Base-by-base conservation (phyloP, 2,888 invertebrate genomes). In the Hydraecia micacea region DNA sequence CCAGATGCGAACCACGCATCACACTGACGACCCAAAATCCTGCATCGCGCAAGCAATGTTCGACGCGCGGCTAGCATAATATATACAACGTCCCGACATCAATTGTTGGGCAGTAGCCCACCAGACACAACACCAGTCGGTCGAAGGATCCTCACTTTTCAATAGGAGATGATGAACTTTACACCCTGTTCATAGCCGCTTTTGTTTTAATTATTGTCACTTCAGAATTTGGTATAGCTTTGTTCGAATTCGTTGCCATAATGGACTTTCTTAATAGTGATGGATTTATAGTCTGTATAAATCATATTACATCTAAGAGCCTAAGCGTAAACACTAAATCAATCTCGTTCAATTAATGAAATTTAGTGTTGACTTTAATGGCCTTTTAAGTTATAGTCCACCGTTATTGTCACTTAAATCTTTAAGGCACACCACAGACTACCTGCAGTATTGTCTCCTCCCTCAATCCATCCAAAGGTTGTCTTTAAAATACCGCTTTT, bases 291-390 rank as follows among this genome's bases (percentile, higher is more conserved):
- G 49, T 32, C n/a, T 1, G 18, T 68, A 32, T n/a, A 39, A 42
- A 32, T 28, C n/a, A 18, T 36, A 28, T 25, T 42, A 4, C 39
- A 32, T 28, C 21, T 28, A 49, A 28, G 36, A 36, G 36, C 36
- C 36, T 36, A 5, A 36, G 6, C 36, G 36, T 36, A 39, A 25
- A 42, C 18, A 11, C 9, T 49, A 28, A 62, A 36, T 15, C 18
- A 32, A 42, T 49, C 32, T 75, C 13, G 3, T 62, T 42, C 15
- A 69, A 62, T 36, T n/a, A 66, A 46, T 67, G 15, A 32, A 21
- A 81, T 71, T 32, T 13, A 28, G 11, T 46, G 15, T 42, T 32
- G 18, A 28, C 18, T 65, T 78, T 18, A 63, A 36, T 55, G 55
- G 7, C 28, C 25, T 21, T 62, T 13, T 46, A 15, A 58, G 25